A percentile compares a stretch with the other conserved stretches of the same genome.
Evolutionary conservation across 2,797 vertebrate genomes (phyloP).

Genomic region (Xyrichtys novacula): DNA sequence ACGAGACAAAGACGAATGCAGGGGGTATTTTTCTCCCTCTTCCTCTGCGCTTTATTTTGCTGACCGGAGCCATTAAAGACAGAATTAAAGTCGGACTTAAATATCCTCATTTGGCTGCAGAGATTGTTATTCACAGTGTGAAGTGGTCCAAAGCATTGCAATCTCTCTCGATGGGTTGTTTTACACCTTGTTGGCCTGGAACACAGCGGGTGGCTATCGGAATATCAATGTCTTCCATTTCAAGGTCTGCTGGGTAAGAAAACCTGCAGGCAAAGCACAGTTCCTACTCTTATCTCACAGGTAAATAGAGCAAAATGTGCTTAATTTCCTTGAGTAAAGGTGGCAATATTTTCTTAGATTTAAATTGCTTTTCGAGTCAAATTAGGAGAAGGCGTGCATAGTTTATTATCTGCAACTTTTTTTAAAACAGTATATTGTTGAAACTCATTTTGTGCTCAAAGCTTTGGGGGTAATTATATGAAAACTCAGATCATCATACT

Average conservation of each 20-base stretch:
- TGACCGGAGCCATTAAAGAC: constrained; percentile 3
- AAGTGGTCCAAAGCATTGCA: constrained; percentile 27
- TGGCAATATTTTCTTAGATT: neutral
- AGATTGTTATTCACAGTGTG: constrained; percentile 38
- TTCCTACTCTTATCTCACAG: neutral
- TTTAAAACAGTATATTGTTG: neutral
- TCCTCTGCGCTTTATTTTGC: neutral
- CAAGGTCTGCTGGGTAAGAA: constrained; percentile 37
- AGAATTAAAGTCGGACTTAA: constrained; percentile 10
- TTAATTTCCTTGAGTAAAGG: neutral
- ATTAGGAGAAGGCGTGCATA: neutral
- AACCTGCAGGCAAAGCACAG: constrained; percentile 26
- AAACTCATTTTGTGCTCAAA: neutral
- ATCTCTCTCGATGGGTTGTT: constrained; percentile 41
- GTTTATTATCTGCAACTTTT: neutral
- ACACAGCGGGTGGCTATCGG: constrained; percentile 23
- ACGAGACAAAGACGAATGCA: constrained; percentile 26
- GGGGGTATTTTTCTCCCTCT: neutral
- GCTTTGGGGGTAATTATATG: neutral
- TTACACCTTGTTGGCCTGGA: constrained; percentile 46
- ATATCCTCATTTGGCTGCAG: constrained; percentile 16
- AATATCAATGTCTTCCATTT: constrained; percentile 52
- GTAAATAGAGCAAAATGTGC: neutral
- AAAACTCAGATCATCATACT: constrained; percentile 6
- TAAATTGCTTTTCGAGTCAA: neutral